Conservation (phyloP, 2,888 invertebrate genomes). For the Pollenia amentaria region DNA sequence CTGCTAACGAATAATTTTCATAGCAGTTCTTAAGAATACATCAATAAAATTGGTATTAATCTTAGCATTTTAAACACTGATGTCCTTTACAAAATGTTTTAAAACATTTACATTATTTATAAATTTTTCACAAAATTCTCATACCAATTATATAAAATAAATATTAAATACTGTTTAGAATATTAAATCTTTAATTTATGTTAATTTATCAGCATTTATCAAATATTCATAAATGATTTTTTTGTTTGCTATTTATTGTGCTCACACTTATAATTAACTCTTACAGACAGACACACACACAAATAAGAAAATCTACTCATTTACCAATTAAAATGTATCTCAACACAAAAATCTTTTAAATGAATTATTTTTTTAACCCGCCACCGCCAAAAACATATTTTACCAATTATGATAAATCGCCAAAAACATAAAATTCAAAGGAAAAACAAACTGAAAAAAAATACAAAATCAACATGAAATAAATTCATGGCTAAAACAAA, state of each 20-base stretch:
- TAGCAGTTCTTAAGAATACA: no score
- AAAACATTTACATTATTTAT: no score
- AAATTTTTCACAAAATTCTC: no score
- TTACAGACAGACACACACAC: not conserved
- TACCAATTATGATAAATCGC: conserved; percentile 73
- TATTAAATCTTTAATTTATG: conserved; percentile 58
- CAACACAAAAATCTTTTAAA: conserved; percentile 64
- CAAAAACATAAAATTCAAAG: conserved; percentile 33
- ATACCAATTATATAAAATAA: not conserved
- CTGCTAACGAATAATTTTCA: no score
- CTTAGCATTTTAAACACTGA: no score
- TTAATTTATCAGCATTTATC: conserved; percentile 64
- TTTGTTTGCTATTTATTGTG: conserved; percentile 42
- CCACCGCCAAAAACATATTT: conserved; percentile 68
- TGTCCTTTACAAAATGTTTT: no score
- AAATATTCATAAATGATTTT: conserved; percentile 51
- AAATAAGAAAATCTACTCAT: conserved; percentile 18
- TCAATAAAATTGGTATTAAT: no score
- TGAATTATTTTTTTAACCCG: conserved; percentile 56
- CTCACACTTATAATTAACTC: conserved; percentile 16
- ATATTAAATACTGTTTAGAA: not conserved
- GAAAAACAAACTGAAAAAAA: not conserved
- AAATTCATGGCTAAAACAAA: conserved; percentile 59
- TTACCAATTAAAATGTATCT: conserved; percentile 62
- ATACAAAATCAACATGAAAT: conserved; percentile 41